These are phyloP conservation scores for Sceliomorpha sp. DNA, from an alignment of 2,888 invertebrate genomes.

Conservation along the genomic window DNA sequence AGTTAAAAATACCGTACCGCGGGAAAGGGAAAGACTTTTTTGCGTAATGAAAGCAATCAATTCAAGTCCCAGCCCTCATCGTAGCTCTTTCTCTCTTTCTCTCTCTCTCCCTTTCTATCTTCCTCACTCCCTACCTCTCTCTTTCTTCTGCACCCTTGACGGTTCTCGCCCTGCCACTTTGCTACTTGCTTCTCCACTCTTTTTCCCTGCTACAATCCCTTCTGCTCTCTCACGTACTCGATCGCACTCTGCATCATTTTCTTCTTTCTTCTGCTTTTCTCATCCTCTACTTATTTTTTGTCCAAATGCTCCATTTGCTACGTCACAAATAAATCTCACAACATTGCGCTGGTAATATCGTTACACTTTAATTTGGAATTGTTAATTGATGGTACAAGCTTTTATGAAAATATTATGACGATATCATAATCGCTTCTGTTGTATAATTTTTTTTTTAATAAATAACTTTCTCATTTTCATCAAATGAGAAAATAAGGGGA, in stretches of 20 bases:
- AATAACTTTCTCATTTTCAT: too few species aligned
- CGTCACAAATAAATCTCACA: slow-evolving; percentile 19
- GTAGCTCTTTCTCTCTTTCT: slow-evolving; percentile 59
- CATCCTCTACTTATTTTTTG: slow-evolving; percentile 28
- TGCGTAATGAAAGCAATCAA: slow-evolving; percentile 80
- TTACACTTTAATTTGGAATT: not conserved
- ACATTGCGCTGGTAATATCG: slow-evolving; percentile 11
- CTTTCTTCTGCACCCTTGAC: slow-evolving; percentile 35
- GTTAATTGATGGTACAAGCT: too few species aligned
- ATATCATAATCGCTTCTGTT: too few species aligned
- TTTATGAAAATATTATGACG: slow-evolving; percentile 2
- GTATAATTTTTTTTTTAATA: too few species aligned
- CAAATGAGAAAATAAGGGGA: too few species aligned
- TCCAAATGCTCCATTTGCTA: slow-evolving; percentile 37
- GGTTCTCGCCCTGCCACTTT: slow-evolving; percentile 36
- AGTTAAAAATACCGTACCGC: slow-evolving; percentile 54
- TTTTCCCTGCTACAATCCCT: slow-evolving; percentile 13
- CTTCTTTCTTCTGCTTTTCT: slow-evolving; percentile 32
- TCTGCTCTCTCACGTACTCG: slow-evolving; percentile 40
- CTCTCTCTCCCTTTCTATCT: slow-evolving; percentile 40
- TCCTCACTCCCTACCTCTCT: slow-evolving; percentile 54
- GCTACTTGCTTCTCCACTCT: slow-evolving; percentile 22
- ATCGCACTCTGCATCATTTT: slow-evolving; percentile 46
- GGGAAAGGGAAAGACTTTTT: slow-evolving; percentile 70
- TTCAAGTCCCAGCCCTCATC: slow-evolving; percentile 64